Percentiles rank a stretch among this genome's conserved stretches.
phyloP scores from a whole-genome alignment of 2,113 vertebrate species.

The Mesitornis unicolor region DNA sequence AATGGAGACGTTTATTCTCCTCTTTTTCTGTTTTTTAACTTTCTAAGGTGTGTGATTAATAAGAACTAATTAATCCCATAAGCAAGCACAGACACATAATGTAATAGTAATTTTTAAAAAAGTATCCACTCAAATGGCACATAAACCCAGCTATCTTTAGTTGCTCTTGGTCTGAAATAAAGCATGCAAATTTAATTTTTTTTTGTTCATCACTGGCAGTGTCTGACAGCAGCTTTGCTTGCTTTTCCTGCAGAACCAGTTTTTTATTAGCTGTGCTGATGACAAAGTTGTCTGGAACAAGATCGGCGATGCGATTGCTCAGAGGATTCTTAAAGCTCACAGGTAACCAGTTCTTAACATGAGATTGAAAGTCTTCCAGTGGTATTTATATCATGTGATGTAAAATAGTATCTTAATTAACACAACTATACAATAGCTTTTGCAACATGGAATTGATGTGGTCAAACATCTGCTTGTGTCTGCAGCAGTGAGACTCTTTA shows the following conservation, averaged over 20 bases:
- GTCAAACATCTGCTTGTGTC: background rate
- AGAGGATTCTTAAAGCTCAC: conserved; percentile 89
- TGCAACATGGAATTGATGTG: fast-evolving
- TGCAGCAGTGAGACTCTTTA: background rate
- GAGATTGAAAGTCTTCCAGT: background rate
- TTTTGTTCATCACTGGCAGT: background rate
- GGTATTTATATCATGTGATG: background rate
- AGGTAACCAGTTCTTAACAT: conserved; percentile 74
- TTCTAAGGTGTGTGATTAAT: background rate
- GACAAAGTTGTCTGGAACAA: conserved; percentile 90
- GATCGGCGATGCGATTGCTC: conserved; percentile 88
- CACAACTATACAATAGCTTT: background rate
- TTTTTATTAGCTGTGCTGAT: conserved; percentile 96
- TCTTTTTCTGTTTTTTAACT: background rate
- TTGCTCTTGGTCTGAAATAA: background rate
- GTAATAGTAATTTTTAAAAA: background rate
- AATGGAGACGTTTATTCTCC: background rate
- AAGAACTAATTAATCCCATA: background rate
- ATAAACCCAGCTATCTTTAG: background rate
- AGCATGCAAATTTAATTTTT: background rate
- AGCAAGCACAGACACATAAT: background rate
- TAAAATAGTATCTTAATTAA: background rate
- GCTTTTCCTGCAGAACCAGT: conserved; percentile 87
- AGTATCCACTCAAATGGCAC: background rate
- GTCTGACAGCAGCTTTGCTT: conserved; percentile 2